Evolutionary conservation across 2,113 vertebrate species (phyloP).

Genomic region (Plotosus lineatus): DNA sequence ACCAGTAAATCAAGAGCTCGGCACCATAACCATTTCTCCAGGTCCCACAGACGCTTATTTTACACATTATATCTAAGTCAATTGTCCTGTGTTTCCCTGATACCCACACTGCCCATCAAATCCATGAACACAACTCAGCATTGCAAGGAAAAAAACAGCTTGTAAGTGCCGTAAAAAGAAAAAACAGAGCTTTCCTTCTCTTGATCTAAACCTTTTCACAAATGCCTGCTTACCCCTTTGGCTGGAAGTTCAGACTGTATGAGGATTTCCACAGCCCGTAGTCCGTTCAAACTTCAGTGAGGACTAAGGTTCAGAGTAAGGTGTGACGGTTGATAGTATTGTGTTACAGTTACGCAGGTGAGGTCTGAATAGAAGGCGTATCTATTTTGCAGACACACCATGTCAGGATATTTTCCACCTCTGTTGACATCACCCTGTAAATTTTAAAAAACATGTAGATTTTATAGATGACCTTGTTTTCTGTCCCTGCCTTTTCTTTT

Average conservation of each 20-base stretch:
- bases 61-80: background rate
- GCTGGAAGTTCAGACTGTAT: background rate
- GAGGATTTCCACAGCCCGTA: slow-evolving; percentile 17
- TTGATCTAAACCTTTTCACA: background rate
- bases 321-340: slow-evolving; percentile 29
- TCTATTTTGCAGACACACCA: background rate
- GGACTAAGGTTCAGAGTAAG: slow-evolving; percentile 39
- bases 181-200: slow-evolving; percentile 30
- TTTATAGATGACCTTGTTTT: background rate
- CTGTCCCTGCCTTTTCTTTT: background rate
- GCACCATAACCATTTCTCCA: no score
- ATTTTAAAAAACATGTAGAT: background rate
- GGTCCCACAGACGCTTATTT: background rate
- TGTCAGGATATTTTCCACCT: slow-evolving; percentile 36
- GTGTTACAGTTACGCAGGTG: slow-evolving; percentile 27
- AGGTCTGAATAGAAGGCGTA: slow-evolving; percentile 40
- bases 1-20: no score
- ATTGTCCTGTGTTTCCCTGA: background rate
- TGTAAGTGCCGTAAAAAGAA: background rate
- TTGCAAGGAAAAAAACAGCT: background rate
- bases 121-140: background rate
- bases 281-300: background rate
- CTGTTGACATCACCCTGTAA: slow-evolving; percentile 26
- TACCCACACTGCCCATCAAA: background rate
- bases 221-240: background rate